Evolutionary conservation across 2,113 vertebrate species (phyloP), one percentile per base, ranked within the genome.

Genomic region (Telmatochromis sp.): DNA sequence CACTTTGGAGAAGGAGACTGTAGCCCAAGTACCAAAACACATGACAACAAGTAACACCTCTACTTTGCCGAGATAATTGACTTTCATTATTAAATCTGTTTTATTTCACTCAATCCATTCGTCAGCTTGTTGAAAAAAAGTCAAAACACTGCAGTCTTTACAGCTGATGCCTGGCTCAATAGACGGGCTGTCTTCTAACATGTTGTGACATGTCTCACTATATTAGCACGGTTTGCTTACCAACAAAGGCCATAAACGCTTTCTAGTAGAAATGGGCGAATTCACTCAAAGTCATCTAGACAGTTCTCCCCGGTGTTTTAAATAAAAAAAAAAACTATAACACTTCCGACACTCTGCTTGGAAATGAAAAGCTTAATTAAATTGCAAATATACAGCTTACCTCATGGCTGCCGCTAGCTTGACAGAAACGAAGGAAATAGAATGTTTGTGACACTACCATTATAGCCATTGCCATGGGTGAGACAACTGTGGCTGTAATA

Each of bases 331-430:
- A 37, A 47, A 45, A 1, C 2, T 3, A 31, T 9, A 11, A 9
- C 0, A 8, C 8, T 7, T 5, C 2, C 1, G 8, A 21, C 3
- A 6, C 2, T 35, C 17, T 31, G 12, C 2, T 8, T 5, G 2
- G 4, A 23, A 21, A 23, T 82, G 23, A 91, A 19, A 7, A 1
- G 26, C 11, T 9, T 4, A 60, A 47, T 83, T 84, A 75, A 7
- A 49, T 28, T 4, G 11, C 4, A 19, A 28, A 60, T 10, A 10
- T 35, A 19, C 53, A 6, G 3, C 88, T 93, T 45, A 95, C 95
- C 94, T 95, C 94, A 94, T 94, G 90, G 84, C 87, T 94, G 81
- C 91, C 5, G 33, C n/a, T 91, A 87, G 88, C 85, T 92, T 80
- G 80, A 45, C 2, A 84, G 60, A 89, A 6, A 60, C 63, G 60